These are phyloP conservation scores for Dromiciops gliroides DNA, from an alignment of 2,113 vertebrate species.

Conservation along the genomic window DNA sequence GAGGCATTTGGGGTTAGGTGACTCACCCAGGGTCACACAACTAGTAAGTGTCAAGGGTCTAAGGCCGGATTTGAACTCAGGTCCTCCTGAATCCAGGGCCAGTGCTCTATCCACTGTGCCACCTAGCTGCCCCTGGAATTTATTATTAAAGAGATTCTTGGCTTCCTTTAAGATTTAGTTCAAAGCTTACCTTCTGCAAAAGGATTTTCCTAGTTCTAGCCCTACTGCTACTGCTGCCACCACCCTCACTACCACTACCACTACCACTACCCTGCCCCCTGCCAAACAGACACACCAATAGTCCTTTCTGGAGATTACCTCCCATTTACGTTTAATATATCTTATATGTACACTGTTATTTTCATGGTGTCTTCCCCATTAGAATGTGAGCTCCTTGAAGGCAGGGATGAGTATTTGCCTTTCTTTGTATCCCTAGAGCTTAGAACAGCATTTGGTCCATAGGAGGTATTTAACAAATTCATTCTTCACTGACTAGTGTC, in stretches of 20 bases:
- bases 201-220: background rate
- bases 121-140: no score
- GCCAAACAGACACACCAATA: no score
- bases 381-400: background rate
- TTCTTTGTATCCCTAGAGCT: background rate
- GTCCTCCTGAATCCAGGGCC: no score
- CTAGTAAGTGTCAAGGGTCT: no score
- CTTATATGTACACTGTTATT: background rate
- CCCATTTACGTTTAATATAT: background rate
- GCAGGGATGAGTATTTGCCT: background rate
- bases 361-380: background rate
- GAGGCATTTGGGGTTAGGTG: no score
- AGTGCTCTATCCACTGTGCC: no score
- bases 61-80: no score
- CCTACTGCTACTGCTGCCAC: no score
- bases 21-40: no score
- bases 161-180: background rate
- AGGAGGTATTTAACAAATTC: background rate
- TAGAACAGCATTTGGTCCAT: background rate
- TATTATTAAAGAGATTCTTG: background rate
- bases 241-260: no score
- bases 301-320: no score
- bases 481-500: background rate
- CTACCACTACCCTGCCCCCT: no score
- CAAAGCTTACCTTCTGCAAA: background rate